Percentiles rank a stretch among this genome's conserved stretches.
phyloP scores from a whole-genome alignment of 2,888 invertebrate species.

The Drosophila ustulata region DNA sequence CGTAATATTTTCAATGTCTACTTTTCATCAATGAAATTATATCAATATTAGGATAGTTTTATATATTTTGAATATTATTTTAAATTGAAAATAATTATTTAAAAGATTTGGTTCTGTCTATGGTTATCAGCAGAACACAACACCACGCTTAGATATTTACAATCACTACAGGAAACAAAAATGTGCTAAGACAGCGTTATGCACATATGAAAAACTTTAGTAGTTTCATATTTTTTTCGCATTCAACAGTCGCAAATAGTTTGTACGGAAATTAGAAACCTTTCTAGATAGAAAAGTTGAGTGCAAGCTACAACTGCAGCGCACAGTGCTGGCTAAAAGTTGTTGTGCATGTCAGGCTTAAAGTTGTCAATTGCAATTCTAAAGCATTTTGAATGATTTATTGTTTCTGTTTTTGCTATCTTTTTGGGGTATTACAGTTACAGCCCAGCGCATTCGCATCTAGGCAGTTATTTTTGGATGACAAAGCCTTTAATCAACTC shows the following conservation, averaged over 20 bases:
- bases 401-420: background rate
- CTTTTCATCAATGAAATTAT: no score
- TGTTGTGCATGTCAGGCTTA: background rate
- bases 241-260: background rate
- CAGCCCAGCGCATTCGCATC: background rate
- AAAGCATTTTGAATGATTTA: background rate
- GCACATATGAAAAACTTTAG: background rate
- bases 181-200: background rate
- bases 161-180: background rate
- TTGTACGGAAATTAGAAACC: slow-evolving; percentile 7
- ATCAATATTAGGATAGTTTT: no score
- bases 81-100: no score
- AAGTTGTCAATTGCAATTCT: background rate
- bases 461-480: slow-evolving; percentile 6
- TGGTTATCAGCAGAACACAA: background rate
- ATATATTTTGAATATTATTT: no score
- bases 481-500: slow-evolving; percentile 20
- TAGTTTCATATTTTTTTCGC: background rate
- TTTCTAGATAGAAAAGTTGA: background rate
- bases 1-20: no score
- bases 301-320: background rate
- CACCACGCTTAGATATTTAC: background rate
- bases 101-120: no score
- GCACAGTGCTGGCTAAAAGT: background rate
- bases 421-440: slow-evolving; percentile 4